These are phyloP conservation scores for Laticauda colubrina DNA, from an alignment of 2,113 vertebrate species.

Conservation along the genomic window DNA sequence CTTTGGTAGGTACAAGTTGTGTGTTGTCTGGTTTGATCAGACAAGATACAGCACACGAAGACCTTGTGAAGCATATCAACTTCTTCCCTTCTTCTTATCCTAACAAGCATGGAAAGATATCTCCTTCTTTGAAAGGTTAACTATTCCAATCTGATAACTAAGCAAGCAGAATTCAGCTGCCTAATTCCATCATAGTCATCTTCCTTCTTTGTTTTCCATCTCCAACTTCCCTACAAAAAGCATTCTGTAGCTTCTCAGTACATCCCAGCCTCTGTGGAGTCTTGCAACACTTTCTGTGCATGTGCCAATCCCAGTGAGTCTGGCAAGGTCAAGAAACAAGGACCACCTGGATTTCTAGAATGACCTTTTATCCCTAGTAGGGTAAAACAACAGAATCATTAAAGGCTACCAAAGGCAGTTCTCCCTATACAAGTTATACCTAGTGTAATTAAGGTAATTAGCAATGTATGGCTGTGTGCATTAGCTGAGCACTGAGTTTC, in stretches of 20 bases:
- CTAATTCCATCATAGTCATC: neutral
- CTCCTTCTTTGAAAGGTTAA: neutral
- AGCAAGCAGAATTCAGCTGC: neutral
- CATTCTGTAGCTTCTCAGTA: neutral
- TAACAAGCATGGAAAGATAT: neutral
- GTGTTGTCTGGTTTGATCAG: neutral
- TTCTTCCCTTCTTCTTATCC: neutral
- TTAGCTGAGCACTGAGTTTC: too few species aligned
- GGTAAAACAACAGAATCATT: too few species aligned
- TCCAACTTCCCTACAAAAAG: neutral
- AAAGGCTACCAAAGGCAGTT: too few species aligned
- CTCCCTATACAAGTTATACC: too few species aligned
- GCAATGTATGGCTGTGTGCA: too few species aligned
- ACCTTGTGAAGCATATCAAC: neutral
- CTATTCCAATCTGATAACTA: neutral
- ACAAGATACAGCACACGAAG: neutral
- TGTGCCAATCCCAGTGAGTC: neutral
- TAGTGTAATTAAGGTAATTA: too few species aligned
- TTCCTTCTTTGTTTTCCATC: neutral
- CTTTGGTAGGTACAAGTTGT: neutral
- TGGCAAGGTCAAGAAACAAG: neutral
- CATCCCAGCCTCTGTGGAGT: neutral
- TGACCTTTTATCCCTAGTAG: neutral
- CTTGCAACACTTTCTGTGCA: neutral
- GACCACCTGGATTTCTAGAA: neutral